Percentiles rank a stretch among this genome's conserved stretches.
Evolutionary conservation across 2,888 invertebrate species (phyloP).

Genomic region (Anthophora plumipes): DNA sequence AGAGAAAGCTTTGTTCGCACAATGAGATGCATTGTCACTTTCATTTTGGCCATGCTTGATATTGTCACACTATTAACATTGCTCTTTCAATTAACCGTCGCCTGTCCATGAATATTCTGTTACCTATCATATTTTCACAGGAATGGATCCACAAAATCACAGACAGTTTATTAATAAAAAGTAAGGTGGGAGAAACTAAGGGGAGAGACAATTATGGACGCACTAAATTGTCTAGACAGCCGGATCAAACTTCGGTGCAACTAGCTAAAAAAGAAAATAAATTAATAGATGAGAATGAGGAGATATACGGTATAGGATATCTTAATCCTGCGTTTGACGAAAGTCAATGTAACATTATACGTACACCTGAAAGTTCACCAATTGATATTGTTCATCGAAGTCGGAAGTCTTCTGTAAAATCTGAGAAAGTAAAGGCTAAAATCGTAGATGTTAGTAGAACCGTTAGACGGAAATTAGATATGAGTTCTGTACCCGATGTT

Average conservation of each 20-base stretch:
- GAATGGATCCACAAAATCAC: conserved; percentile 83
- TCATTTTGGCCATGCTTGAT: conserved; percentile 77
- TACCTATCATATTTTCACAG: conserved; percentile 82
- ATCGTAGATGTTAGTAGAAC: conserved; percentile 88
- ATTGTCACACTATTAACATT: conserved; percentile 75
- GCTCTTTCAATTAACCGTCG: conserved; percentile 73
- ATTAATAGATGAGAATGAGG: conserved; percentile 72
- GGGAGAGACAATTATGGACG: conserved; percentile 81
- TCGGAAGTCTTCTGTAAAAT: conserved; percentile 76
- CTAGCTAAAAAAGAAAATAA: conserved; percentile 68
- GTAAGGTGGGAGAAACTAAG: conserved; percentile 77
- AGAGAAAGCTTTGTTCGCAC: conserved; percentile 76
- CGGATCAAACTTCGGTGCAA: conserved; percentile 66
- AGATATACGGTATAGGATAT: conserved; percentile 80
- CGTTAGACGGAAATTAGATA: conserved; percentile 87
- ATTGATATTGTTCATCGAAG: conserved; percentile 73
- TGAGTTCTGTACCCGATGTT: conserved; percentile 84
- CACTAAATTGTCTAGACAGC: conserved; percentile 65
- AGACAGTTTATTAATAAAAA: conserved; percentile 81
- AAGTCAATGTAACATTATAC: conserved; percentile 62
- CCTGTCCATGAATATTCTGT: conserved; percentile 59
- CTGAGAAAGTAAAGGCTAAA: conserved; percentile 85
- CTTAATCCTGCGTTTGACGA: conserved; percentile 82
- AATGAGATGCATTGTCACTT: conserved; percentile 76
- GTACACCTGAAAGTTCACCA: conserved; percentile 75